Base-by-base conservation (phyloP, 2,888 invertebrate species). In the Schizaphis graminum region DNA sequence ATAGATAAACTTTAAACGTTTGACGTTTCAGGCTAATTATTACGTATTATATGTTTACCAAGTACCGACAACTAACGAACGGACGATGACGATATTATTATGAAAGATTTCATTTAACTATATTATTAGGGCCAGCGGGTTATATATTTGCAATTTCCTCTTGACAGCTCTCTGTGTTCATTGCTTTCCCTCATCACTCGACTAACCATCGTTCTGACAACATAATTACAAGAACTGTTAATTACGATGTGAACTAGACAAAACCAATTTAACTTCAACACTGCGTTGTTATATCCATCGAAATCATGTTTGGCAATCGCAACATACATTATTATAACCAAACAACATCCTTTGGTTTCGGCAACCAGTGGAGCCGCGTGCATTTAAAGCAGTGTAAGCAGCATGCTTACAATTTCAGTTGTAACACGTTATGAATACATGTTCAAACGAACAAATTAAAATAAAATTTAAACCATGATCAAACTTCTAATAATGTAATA, bases 191-290 rank as follows among this genome's bases (percentile, higher is more conserved):
- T 92, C 67, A 13, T 92, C 92, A 67, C 92, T 92, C 53, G 49
- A 49, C 35, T 49, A 88, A 67, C 92, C 92, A 88, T 92, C 92
- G 67, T 92, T 92, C 92, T 88, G 92, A 92, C 92, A 92, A 88
- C 92, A 87, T 92, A 88, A 92, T 92, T 92, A 92, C 92, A 87
- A 92, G 28, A 87, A 67, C 61, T 67, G 87, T 92, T 92, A 92
- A 87, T 92, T 67, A 53, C 92, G 28, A 49, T 61, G 87, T 49
- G 67, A 41, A 49, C 67, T 53, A 92, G 61, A 92, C 86, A 41
- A 87, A 87, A 87, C 92, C 92, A 67, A 92, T 92, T 92, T 86
- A 57, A 86, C 91, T 57, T 57, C 53, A 84, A 41, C 41, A 44
- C 41, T 41, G 26, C 8, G 84, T 84, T 84, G 84, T 84, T 91